Conservation (phyloP, 2,113 vertebrate genomes). For the Chamaea fasciata region DNA sequence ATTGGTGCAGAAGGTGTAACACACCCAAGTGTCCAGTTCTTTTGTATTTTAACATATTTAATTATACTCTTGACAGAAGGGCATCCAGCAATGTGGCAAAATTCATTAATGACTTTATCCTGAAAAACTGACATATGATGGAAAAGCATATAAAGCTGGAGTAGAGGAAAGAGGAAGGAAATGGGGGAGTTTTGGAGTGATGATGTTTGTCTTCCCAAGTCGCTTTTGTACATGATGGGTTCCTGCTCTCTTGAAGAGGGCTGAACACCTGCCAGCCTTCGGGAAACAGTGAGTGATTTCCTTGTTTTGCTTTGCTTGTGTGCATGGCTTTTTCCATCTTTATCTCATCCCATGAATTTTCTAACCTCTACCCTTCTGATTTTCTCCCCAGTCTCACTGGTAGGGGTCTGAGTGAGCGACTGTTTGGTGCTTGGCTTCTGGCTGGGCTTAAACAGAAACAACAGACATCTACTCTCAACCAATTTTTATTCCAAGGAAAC, state of each 20-base stretch:
- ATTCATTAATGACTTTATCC: not conserved
- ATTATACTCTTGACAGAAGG: not conserved
- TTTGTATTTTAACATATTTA: not conserved
- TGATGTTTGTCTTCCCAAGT: not conserved
- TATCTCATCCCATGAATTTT: not conserved
- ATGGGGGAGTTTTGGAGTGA: not conserved
- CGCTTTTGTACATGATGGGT: no score
- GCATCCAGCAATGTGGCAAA: not conserved
- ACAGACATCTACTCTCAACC: not conserved
- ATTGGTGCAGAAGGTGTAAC: not conserved
- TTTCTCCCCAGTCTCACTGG: not conserved
- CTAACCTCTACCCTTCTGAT: not conserved
- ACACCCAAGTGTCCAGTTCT: accelerated
- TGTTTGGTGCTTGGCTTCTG: not conserved
- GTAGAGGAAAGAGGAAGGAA: not conserved
- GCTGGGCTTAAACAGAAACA: not conserved
- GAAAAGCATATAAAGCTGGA: not conserved
- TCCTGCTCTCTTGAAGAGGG: not conserved
- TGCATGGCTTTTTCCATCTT: not conserved
- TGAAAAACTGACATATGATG: accelerated
- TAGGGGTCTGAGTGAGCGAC: accelerated
- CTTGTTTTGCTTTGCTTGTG: not conserved
- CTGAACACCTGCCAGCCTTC: not conserved
- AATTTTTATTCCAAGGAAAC: not conserved
- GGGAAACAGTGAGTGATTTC: not conserved